A percentile compares a stretch with the other conserved stretches of the same genome.
These are phyloP conservation scores for Drosophila tropicalis DNA, from an alignment of 1,140 invertebrate genomes.

Conservation along the genomic window DNA sequence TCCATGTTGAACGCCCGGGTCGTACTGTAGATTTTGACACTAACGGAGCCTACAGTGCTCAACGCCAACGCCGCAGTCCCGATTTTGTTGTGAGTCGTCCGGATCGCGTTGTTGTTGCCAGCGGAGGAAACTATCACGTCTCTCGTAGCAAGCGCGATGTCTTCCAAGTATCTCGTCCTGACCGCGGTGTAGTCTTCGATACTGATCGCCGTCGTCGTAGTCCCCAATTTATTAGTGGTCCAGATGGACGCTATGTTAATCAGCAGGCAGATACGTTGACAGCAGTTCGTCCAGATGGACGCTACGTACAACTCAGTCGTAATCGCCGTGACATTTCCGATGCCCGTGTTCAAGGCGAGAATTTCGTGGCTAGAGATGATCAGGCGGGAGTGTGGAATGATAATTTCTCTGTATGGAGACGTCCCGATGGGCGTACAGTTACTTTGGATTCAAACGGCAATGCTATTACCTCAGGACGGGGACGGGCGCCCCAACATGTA, in stretches of 20 bases:
- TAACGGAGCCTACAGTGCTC: too few species aligned
- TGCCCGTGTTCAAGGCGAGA: constrained; percentile 36
- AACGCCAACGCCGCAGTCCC: constrained; percentile 6
- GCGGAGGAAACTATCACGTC: background rate
- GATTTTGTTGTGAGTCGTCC: background rate
- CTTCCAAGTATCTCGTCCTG: background rate
- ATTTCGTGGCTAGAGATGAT: constrained; percentile 46
- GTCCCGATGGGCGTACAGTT: constrained; percentile 48
- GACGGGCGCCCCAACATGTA: constrained; percentile 39
- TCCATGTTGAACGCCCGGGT: background rate
- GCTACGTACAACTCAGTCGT: constrained; percentile 2
- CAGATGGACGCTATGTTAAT: constrained; percentile 8
- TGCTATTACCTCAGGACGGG: constrained; percentile 38
- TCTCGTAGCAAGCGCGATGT: background rate
- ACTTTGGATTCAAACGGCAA: constrained; percentile 28
- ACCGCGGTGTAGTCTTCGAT: background rate
- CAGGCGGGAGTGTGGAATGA: constrained; percentile 44
- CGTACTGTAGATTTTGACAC: constrained; percentile 7
- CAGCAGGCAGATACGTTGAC: background rate
- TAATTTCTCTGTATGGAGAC: constrained; percentile 41
- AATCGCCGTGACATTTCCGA: background rate
- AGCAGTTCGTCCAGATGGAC: constrained; percentile 22
- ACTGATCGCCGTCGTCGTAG: background rate
- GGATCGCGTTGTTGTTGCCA: constrained; percentile 1
- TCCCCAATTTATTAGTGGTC: background rate